Percentiles rank a stretch among this genome's conserved stretches.
Evolutionary conservation across 2,113 vertebrate genomes (phyloP).

Genomic region (Otus sunia): DNA sequence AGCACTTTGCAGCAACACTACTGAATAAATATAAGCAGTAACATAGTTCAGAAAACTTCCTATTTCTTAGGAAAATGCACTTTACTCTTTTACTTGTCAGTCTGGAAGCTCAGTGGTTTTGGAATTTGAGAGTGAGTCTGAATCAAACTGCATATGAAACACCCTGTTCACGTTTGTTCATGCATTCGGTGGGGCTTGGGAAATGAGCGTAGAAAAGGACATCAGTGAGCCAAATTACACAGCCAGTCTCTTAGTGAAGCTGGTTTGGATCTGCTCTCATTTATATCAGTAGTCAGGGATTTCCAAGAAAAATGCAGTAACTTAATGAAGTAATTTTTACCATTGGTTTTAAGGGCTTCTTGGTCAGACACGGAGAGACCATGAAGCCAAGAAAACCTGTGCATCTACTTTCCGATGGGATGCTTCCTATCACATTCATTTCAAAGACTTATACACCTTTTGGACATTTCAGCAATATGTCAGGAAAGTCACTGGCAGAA

Average conservation of each 20-base stretch:
- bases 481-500: background rate
- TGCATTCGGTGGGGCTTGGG: background rate
- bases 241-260: background rate
- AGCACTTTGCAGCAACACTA: background rate
- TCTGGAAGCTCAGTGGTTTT: background rate
- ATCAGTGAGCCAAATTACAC: background rate
- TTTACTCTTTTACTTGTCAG: background rate
- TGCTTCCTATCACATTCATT: background rate
- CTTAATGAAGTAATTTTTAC: background rate
- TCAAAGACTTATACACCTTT: background rate
- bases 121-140: background rate
- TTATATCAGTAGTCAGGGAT: background rate
- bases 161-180: background rate
- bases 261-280: background rate
- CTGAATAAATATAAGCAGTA: background rate
- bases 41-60: rapidly evolving
- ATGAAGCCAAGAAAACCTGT: background rate
- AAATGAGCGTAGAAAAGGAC: background rate
- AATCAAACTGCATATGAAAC: background rate
- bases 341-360: background rate
- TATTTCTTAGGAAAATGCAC: background rate
- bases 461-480: background rate
- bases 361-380: background rate
- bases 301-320: background rate
- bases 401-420: background rate